These are phyloP conservation scores for Pseudochromis fuscus DNA, from an alignment of 2,797 vertebrate genomes.

Conservation along the genomic window DNA sequence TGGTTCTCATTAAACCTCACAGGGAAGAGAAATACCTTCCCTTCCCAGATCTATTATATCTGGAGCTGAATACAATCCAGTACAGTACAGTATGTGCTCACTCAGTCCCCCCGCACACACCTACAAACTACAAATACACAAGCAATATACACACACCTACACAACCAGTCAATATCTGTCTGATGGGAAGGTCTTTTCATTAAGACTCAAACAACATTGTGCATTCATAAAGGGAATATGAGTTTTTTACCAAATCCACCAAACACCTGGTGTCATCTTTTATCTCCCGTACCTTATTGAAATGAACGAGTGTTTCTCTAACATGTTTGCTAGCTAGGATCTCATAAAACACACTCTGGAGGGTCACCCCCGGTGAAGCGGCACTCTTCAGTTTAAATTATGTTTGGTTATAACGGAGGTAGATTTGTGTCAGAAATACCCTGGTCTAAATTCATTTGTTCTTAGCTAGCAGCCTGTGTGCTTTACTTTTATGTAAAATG, in stretches of 20 bases:
- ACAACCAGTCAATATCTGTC: slow-evolving; percentile 54
- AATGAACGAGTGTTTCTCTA: slow-evolving; percentile 24
- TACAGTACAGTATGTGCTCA: slow-evolving; percentile 52
- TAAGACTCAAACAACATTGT: slow-evolving; percentile 24
- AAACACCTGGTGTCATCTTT: slow-evolving; percentile 31
- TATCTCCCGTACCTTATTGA: slow-evolving; percentile 22
- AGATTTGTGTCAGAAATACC: slow-evolving; percentile 21
- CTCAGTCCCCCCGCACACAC: slow-evolving; percentile 29
- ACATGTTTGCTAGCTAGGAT: background rate
- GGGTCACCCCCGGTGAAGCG: slow-evolving; percentile 18
- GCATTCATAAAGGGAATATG: slow-evolving; percentile 31
- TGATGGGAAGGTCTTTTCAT: slow-evolving; percentile 52
- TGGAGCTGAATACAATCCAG: slow-evolving; percentile 45
- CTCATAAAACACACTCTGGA: slow-evolving; percentile 34
- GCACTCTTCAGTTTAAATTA: slow-evolving; percentile 22
- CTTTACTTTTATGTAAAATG: too few species aligned
- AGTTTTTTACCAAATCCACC: slow-evolving; percentile 28
- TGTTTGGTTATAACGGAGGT: slow-evolving; percentile 11
- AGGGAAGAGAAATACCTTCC: slow-evolving; percentile 34
- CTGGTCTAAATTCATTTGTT: slow-evolving; percentile 14
- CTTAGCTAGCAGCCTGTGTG: too few species aligned
- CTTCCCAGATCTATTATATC: slow-evolving; percentile 59
- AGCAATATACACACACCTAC: slow-evolving; percentile 29
- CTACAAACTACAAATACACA: slow-evolving; percentile 33
- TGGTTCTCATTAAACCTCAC: slow-evolving; percentile 62